A percentile compares a stretch with the other conserved stretches of the same genome.
phyloP scores from a whole-genome alignment of 2,888 invertebrate genomes.

The Drosophila lacicola region DNA sequence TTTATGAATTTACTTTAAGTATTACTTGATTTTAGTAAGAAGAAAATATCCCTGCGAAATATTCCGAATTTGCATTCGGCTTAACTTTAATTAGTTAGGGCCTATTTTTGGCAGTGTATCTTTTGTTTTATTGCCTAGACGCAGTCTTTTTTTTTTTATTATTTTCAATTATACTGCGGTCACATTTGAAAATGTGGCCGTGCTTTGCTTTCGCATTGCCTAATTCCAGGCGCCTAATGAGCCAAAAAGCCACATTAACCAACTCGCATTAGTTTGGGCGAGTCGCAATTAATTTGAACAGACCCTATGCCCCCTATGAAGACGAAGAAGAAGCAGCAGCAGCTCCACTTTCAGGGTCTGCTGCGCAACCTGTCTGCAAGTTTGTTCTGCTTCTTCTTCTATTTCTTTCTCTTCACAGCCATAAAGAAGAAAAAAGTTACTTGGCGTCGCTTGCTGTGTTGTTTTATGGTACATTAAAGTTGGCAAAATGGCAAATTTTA shows the following conservation, averaged over 20 bases:
- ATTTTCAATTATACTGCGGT: constrained; percentile 25
- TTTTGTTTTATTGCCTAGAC: constrained; percentile 4
- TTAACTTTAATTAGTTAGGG: no score
- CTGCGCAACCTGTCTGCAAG: constrained; percentile 31
- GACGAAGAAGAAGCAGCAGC: background rate
- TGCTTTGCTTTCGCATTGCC: constrained; percentile 43
- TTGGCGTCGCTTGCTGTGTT: constrained; percentile 47
- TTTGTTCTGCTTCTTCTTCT: background rate
- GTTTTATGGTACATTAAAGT: constrained; percentile 77
- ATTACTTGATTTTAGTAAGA: no score
- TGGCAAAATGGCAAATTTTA: constrained; percentile 75
- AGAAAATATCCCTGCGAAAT: no score
- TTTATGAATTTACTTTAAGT: no score
- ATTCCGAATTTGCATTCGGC: background rate
- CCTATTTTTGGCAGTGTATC: background rate
- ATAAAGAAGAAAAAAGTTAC: constrained; percentile 48
- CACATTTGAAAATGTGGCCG: constrained; percentile 20
- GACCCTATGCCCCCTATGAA: constrained; percentile 24
- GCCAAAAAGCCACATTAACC: constrained; percentile 60
- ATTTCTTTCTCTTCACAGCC: constrained; percentile 40
- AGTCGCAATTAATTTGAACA: constrained; percentile 49
- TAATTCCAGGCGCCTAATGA: constrained; percentile 61
- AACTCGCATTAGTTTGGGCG: constrained; percentile 61
- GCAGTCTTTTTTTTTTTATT: no score
- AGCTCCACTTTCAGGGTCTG: constrained; percentile 21